Evolutionary conservation across 2,113 vertebrate species (phyloP).

Genomic region (Hystrix brachyura): DNA sequence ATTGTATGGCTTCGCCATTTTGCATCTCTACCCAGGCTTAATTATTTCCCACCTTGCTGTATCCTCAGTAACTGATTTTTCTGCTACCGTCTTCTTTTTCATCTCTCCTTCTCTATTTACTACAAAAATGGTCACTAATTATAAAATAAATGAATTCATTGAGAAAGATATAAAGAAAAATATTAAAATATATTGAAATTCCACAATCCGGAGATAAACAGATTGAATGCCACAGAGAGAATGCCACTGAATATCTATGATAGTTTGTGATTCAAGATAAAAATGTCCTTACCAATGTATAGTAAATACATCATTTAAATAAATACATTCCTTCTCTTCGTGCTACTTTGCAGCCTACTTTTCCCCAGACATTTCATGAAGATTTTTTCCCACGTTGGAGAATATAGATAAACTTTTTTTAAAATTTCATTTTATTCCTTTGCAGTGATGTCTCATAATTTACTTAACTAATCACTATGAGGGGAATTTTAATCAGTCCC

Average conservation of each 20-base stretch:
- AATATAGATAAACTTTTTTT: not conserved
- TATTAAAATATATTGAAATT: not conserved
- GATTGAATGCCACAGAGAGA: not conserved
- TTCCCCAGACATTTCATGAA: not conserved
- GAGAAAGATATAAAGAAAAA: not conserved
- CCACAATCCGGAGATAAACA: not conserved
- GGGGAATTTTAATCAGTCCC: not conserved
- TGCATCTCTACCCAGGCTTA: not conserved
- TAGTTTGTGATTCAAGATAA: not conserved
- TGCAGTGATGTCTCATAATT: not conserved
- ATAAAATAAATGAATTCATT: not conserved
- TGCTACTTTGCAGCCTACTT: not conserved
- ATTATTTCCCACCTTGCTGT: not conserved
- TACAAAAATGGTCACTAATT: not conserved
- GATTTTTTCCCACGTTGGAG: not conserved
- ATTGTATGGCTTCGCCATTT: not conserved
- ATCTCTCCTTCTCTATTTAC: not conserved
- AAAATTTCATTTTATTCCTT: not conserved
- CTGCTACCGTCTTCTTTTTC: not conserved
- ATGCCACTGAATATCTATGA: not conserved
- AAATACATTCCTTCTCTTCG: not conserved
- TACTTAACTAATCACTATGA: not conserved
- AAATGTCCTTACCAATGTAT: not conserved
- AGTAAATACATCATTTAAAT: constrained; percentile 31
- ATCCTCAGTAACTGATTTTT: not conserved